These are phyloP conservation scores for Criorhina ranunculi DNA, from an alignment of 2,888 invertebrate species.

Conservation along the genomic window DNA sequence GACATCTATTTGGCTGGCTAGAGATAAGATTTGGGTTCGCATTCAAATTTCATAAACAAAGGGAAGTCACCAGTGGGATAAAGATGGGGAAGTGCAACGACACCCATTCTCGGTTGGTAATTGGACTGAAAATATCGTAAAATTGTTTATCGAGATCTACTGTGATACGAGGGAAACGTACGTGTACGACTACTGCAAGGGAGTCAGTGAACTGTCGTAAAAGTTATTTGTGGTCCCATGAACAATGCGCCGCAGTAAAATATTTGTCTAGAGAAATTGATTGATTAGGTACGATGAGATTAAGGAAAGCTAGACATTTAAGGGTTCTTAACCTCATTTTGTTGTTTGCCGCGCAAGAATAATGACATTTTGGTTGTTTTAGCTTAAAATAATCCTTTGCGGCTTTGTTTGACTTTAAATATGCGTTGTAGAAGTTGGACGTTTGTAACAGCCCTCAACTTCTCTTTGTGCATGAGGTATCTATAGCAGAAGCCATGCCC, in stretches of 20 bases:
- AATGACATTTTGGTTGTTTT: too few relatives aligned
- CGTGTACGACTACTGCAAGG: not conserved
- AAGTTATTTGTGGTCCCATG: constrained; percentile 24
- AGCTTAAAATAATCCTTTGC: too few relatives aligned
- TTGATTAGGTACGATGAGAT: constrained; percentile 20
- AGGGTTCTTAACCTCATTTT: not conserved
- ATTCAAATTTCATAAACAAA: constrained; percentile 57
- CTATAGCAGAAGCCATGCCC: too few relatives aligned
- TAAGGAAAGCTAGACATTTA: not conserved
- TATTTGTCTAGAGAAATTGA: constrained; percentile 36
- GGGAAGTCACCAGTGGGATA: not conserved
- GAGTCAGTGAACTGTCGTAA: constrained; percentile 42
- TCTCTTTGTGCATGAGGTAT: too few relatives aligned
- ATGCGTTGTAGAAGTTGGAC: too few relatives aligned
- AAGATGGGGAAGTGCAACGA: constrained; percentile 22
- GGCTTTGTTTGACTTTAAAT: too few relatives aligned
- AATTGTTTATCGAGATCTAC: constrained; percentile 23
- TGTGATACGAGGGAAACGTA: not conserved
- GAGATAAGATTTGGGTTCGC: constrained; percentile 44
- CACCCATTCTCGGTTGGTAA: constrained; percentile 9
- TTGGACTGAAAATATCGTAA: constrained; percentile 8
- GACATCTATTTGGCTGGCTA: constrained; percentile 51
- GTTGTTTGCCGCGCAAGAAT: too few relatives aligned
- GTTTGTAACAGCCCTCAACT: too few relatives aligned
- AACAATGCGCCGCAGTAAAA: constrained; percentile 35